Percentiles rank a stretch among this genome's conserved stretches.
Conservation (phyloP, 1,140 invertebrate genomes). For the Scaptomyza montana region DNA sequence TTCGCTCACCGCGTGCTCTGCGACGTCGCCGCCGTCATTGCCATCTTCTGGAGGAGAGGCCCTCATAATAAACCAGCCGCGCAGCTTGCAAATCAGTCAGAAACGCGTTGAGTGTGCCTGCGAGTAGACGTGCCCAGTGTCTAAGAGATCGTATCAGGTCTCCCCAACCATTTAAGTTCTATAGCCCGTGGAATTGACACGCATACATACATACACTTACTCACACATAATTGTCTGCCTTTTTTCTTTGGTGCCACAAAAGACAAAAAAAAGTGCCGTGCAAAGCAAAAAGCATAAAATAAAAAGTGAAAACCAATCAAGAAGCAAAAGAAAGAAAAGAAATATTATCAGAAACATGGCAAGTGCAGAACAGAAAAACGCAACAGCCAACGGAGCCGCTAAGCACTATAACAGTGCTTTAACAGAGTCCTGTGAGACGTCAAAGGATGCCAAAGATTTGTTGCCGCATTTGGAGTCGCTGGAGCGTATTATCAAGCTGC, state of each 20-base stretch:
- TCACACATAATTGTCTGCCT: constrained; percentile 22
- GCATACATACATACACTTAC: constrained; percentile 18
- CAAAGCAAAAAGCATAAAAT: constrained; percentile 55
- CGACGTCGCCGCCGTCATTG: neutral
- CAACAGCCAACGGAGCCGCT: constrained; percentile 43
- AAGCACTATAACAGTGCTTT: constrained; percentile 28
- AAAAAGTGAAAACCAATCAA: constrained; percentile 56
- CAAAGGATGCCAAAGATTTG: constrained; percentile 78
- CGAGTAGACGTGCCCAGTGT: constrained; percentile 55
- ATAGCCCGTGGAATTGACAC: constrained; percentile 24
- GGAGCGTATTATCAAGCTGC: constrained; percentile 85
- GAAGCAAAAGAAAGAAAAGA: constrained; percentile 39
- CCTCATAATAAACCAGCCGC: constrained; percentile 68
- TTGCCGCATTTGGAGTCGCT: constrained; percentile 86
- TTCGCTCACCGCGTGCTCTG: constrained; percentile 17
- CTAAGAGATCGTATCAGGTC: constrained; percentile 16
- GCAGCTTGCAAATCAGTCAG: constrained; percentile 64
- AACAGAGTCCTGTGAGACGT: constrained; percentile 45
- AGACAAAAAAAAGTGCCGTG: constrained; percentile 59
- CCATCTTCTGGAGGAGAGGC: constrained; percentile 33
- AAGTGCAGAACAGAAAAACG: constrained; percentile 72
- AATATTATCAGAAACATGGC: constrained; percentile 53
- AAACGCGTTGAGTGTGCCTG: constrained; percentile 50
- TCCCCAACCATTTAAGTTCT: constrained; percentile 34
- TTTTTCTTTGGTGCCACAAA: constrained; percentile 65